A percentile compares a stretch with the other conserved stretches of the same genome.
Conservation (phyloP, 2,113 vertebrate species). For the Lamprologus speciosus region DNA sequence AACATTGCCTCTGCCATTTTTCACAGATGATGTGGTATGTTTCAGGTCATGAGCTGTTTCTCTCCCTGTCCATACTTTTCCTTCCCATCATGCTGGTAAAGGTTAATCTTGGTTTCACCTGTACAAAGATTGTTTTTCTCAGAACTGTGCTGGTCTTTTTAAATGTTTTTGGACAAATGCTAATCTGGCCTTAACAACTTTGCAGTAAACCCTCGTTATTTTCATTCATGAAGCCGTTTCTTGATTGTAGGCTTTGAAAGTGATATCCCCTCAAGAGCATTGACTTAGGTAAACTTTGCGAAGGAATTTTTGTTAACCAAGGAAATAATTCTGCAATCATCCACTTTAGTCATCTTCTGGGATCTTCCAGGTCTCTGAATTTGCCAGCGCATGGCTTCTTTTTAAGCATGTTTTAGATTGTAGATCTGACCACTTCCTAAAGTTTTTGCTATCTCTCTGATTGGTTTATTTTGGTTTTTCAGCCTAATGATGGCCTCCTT, state of each 20-base stretch:
- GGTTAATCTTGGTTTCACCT: background rate
- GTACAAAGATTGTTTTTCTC: background rate
- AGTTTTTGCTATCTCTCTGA: background rate
- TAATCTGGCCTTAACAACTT: background rate
- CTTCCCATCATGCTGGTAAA: background rate
- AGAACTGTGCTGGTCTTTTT: background rate
- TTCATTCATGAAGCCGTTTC: background rate
- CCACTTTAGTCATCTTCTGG: background rate
- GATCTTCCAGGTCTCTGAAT: background rate
- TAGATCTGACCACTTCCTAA: background rate
- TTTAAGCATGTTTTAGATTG: background rate
- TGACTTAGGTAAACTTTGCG: background rate
- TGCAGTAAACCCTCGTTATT: background rate
- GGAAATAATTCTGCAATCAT: background rate
- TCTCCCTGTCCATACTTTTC: background rate
- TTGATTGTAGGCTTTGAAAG: background rate
- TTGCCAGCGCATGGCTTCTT: background rate
- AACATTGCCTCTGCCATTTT: background rate
- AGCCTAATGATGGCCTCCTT: background rate
- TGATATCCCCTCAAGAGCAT: background rate
- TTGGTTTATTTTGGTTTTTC: background rate
- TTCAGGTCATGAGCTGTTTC: background rate
- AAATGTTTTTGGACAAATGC: background rate
- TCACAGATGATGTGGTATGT: background rate
- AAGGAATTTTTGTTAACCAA: background rate